Evolutionary conservation across 2,113 vertebrate genomes (phyloP).

Genomic region (Ramphastos sulfuratus): DNA sequence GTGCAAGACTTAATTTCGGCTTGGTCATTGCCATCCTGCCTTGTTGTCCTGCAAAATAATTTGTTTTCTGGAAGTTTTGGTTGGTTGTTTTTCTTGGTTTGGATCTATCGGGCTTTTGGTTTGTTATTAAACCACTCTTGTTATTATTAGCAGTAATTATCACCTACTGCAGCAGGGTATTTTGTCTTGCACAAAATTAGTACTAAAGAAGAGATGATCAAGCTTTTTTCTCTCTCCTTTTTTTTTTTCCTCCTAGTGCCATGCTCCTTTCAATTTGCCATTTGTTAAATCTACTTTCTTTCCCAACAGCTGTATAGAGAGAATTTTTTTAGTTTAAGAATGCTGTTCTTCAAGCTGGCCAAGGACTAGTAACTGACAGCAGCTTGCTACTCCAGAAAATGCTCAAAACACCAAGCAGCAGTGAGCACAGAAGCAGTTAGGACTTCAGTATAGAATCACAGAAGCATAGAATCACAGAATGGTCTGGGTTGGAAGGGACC

Average conservation of each 20-base stretch:
- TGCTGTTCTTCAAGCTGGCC: neutral
- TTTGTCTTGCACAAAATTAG: neutral
- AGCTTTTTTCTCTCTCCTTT: no score
- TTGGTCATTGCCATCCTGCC: neutral
- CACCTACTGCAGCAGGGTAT: neutral
- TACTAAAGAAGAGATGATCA: neutral
- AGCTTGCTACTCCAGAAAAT: neutral
- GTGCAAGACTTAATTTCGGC: neutral
- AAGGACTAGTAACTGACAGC: neutral
- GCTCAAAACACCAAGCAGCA: neutral
- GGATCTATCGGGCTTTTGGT: neutral
- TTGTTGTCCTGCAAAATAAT: neutral
- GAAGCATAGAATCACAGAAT: no score
- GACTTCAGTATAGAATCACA: neutral
- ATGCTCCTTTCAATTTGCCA: neutral
- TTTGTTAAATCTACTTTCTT: neutral
- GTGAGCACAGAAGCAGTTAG: neutral
- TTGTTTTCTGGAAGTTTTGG: neutral
- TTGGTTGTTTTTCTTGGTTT: accelerated
- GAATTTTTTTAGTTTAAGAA: neutral
- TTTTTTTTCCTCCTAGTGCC: neutral
- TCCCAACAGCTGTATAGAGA: neutral
- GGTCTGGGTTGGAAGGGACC: no score
- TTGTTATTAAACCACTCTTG: neutral
- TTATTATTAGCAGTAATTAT: neutral